Evolutionary conservation across 2,888 invertebrate species (phyloP).

Genomic region (Strigamia transsilvanica): DNA sequence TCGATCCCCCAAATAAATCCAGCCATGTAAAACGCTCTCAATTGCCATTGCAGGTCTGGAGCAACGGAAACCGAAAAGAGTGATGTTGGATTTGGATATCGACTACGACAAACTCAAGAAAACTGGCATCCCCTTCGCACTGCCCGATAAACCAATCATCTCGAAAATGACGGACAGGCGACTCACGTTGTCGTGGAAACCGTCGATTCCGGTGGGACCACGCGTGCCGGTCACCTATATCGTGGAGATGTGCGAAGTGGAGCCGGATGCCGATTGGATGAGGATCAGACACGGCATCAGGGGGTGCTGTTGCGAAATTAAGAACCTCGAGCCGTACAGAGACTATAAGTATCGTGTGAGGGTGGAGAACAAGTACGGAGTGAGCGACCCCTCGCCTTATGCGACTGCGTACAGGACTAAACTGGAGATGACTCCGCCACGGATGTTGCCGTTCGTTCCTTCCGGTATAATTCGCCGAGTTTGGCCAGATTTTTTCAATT

Average conservation of each 20-base stretch:
- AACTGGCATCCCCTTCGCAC: constrained; percentile 79
- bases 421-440: constrained; percentile 56
- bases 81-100: constrained; percentile 75
- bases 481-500: background rate
- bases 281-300: constrained; percentile 70
- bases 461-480: constrained; percentile 34
- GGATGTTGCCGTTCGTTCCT: constrained; percentile 53
- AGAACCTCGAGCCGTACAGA: constrained; percentile 87
- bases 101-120: constrained; percentile 85
- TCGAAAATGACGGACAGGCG: constrained; percentile 89
- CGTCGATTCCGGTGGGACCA: constrained; percentile 86
- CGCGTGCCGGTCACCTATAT: constrained; percentile 91
- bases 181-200: constrained; percentile 91
- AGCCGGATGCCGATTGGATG: constrained; percentile 92
- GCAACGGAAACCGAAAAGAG: constrained; percentile 67
- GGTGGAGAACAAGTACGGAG: constrained; percentile 95
- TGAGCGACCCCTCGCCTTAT: constrained; percentile 94
- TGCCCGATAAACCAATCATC: constrained; percentile 90
- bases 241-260: constrained; percentile 88
- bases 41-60: constrained; percentile 1
- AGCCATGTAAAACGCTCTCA: background rate
- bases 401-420: constrained; percentile 74
- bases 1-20: background rate
- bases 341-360: constrained; percentile 95
- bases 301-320: constrained; percentile 87